Evolutionary conservation across 2,888 invertebrate species (phyloP).

Genomic region (Lochmaea crataegi): DNA sequence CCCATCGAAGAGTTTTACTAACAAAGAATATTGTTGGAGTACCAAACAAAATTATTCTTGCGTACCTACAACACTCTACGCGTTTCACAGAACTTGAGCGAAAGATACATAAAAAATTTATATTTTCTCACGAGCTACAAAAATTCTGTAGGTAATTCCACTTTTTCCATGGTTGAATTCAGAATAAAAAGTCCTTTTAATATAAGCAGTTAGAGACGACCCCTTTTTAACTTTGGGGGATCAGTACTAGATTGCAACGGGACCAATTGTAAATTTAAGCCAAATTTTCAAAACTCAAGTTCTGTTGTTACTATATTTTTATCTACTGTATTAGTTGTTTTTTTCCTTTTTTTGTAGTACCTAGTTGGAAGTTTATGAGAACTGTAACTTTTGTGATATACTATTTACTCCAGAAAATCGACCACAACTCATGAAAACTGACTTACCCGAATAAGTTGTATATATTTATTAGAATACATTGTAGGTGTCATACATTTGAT

Average conservation of each 20-base stretch:
- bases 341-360: neutral
- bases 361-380: neutral
- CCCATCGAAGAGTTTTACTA: neutral
- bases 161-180: no score
- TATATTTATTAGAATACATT: conserved; percentile 10
- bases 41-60: neutral
- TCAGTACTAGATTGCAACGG: no score
- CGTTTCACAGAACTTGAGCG: neutral
- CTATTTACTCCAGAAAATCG: neutral
- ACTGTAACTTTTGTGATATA: neutral
- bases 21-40: neutral
- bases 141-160: no score
- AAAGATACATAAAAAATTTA: neutral
- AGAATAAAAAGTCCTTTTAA: no score
- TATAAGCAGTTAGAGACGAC: no score
- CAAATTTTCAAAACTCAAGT: no score
- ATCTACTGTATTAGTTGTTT: no score
- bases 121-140: no score
- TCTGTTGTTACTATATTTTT: no score
- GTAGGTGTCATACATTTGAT: neutral
- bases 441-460: conserved; percentile 3
- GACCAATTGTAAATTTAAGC: no score
- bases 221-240: no score
- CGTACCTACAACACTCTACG: no score
- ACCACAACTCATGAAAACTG: neutral